Conservation (phyloP, 2,888 invertebrate genomes). For the Euphydryas editha region DNA sequence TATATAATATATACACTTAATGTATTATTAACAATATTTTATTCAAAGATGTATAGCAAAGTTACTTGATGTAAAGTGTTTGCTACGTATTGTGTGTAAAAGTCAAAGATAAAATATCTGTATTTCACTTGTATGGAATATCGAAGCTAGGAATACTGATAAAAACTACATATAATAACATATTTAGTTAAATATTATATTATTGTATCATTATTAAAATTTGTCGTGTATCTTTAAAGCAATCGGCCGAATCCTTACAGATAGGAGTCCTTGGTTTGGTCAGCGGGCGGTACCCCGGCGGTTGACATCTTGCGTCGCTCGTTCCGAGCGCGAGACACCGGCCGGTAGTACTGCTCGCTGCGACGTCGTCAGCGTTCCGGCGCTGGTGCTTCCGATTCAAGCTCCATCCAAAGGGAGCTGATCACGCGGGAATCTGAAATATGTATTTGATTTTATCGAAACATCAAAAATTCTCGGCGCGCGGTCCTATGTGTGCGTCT, state of each 20-base stretch:
- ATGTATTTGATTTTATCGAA: neutral
- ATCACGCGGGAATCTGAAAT: slow-evolving; percentile 66
- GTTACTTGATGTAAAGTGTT: too few relatives aligned
- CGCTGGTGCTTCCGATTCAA: slow-evolving; percentile 68
- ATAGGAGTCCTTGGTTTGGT: slow-evolving; percentile 46
- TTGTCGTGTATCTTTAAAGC: slow-evolving; percentile 17
- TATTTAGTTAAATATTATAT: neutral
- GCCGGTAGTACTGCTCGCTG: slow-evolving; percentile 82
- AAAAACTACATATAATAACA: too few relatives aligned
- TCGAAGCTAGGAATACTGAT: too few relatives aligned
- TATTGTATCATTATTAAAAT: neutral
- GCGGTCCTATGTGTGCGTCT: too few relatives aligned
- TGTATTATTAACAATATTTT: too few relatives aligned
- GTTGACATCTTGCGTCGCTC: slow-evolving; percentile 79
- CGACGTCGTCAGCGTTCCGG: slow-evolving; percentile 81
- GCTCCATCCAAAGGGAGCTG: slow-evolving; percentile 77
- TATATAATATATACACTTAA: too few relatives aligned
- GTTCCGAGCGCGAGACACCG: slow-evolving; percentile 71
- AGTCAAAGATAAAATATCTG: too few relatives aligned
- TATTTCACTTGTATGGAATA: too few relatives aligned
- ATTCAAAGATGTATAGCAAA: too few relatives aligned
- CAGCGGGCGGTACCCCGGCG: slow-evolving; percentile 77
- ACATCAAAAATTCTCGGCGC: too few relatives aligned
- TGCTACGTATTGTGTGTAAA: too few relatives aligned
- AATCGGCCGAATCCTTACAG: slow-evolving; percentile 33